Conservation (phyloP, 2,888 invertebrate genomes). For the Hypolimnas misippus region DNA sequence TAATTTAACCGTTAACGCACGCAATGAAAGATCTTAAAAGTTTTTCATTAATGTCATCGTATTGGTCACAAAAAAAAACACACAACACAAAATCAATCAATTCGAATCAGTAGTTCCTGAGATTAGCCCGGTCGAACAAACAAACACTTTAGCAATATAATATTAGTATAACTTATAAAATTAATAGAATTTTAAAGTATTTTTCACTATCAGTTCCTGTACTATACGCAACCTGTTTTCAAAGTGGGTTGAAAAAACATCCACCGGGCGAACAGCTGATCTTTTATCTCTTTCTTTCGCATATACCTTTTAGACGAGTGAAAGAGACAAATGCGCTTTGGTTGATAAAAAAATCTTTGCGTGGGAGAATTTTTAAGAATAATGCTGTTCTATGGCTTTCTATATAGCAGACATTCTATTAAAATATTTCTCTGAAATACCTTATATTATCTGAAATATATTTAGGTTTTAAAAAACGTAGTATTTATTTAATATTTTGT, state of each 20-base stretch:
- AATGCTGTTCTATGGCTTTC: background rate
- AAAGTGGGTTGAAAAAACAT: constrained; percentile 29
- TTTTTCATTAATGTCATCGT: no score
- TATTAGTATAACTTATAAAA: no score
- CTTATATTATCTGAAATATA: background rate
- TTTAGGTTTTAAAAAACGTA: no score
- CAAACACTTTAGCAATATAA: no score
- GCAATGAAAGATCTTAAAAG: no score
- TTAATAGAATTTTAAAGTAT: background rate
- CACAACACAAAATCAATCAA: no score
- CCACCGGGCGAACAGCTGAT: constrained; percentile 37
- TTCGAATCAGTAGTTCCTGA: no score
- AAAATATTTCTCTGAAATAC: background rate
- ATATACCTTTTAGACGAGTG: background rate
- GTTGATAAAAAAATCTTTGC: constrained; percentile 1
- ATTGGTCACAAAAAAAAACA: no score
- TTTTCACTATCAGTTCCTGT: background rate
- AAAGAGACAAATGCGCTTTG: constrained; percentile 5
- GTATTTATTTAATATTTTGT: no score
- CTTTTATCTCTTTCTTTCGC: constrained; percentile 9
- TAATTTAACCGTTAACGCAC: no score
- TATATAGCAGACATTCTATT: background rate
- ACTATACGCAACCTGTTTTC: constrained; percentile 37
- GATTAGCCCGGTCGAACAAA: no score
- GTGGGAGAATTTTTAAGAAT: constrained; percentile 14